Evolutionary conservation across 2,797 vertebrate species (phyloP), one percentile per base, ranked within the genome.

Genomic region (Gymnothorax javanicus): DNA sequence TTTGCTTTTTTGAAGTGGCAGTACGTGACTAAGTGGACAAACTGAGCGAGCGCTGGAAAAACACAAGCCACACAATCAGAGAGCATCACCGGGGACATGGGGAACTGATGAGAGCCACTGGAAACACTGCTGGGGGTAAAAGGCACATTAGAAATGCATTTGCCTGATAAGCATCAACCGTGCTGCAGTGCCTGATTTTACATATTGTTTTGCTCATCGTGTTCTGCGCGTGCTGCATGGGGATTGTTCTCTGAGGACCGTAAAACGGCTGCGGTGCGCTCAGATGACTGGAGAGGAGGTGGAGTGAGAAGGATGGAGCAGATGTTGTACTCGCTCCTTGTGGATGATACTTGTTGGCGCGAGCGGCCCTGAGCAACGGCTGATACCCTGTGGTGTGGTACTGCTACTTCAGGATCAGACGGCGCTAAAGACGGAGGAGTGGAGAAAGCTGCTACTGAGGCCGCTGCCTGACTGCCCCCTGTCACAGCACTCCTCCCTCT

Each of bases 361-460:
- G 84, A 71, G 86, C 25, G 81, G 54, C 43, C 57, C 60, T 50
- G 73, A 17, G 7, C 77, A 43, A 15, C 54, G 52, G 43, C 52
- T 54, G 52, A 54, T 54, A n/a, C 9, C 50, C 77, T 54, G 77
- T 52, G 9, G 7, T 52, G 56, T n/a, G 77, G 50, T 56, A 43
- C 73, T 50, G 73, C 73, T 5, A 43, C 73, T 43, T 7, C 3
- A 50, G 73, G 12, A 17, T 50, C 73, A 11, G 75, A 79, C 88
- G 25, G 59, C 90, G 89, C 91, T 43, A 50, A 87, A 88, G 60
- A 81, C 77, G 77, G 77, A 92, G 91, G 90, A 85, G 7, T 89
- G 88, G 89, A 90, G 91, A 90, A 91, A 92, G 92, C 92, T 91
- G 92, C 92, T 91, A 91, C 88, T 86, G 89, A 89, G 88, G 62